A percentile compares a stretch with the other conserved stretches of the same genome.
phyloP scores from a whole-genome alignment of 1,140 invertebrate species.

The Eurosta solidaginis region DNA sequence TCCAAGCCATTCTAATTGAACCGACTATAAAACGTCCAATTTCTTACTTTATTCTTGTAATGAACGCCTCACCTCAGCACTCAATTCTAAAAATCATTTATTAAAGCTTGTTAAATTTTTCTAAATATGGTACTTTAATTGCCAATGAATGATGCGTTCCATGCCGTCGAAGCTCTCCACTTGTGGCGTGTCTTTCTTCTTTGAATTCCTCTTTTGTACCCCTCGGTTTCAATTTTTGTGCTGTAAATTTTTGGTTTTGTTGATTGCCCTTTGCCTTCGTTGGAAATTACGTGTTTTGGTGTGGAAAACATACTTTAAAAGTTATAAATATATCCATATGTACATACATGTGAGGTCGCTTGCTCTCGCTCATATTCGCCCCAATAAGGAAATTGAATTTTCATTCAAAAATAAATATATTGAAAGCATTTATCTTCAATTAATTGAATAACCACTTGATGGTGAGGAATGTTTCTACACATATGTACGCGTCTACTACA shows the following conservation, averaged over 20 bases:
- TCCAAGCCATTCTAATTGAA: no score
- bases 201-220: not conserved
- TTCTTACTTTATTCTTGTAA: no score
- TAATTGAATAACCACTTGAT: slow-evolving; percentile 12
- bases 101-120: slow-evolving; percentile 10
- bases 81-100: not conserved
- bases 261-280: not conserved
- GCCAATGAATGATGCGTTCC: slow-evolving; percentile 4
- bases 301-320: not conserved
- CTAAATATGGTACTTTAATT: slow-evolving; percentile 20
- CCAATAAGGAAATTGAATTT: not conserved
- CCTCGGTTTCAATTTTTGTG: not conserved
- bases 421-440: not conserved
- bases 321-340: not conserved
- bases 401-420: not conserved
- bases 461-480: not conserved
- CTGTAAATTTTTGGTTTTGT: not conserved
- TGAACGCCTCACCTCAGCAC: not conserved
- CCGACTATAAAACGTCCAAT: no score
- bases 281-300: slow-evolving; percentile 4
- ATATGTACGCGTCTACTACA: not conserved
- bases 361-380: no score
- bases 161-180: not conserved
- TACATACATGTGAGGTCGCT: not conserved
- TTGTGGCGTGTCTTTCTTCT: not conserved